Percentiles rank a stretch among this genome's conserved stretches.
Conservation (phyloP, 2,113 vertebrate genomes). For the Petaurus breviceps region DNA sequence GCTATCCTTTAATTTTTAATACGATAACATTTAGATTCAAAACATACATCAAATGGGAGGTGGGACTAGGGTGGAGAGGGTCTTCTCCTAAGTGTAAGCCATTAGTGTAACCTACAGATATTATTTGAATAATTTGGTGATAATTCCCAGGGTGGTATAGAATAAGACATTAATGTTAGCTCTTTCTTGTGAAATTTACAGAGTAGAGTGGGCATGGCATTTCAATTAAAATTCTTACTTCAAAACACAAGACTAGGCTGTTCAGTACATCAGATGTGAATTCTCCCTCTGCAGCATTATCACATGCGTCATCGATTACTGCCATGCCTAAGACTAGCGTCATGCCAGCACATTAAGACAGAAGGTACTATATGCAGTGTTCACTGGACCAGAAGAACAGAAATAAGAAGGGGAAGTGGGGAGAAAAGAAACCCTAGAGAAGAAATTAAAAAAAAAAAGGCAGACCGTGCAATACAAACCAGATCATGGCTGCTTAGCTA, state of each 20-base stretch:
- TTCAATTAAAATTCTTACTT: conserved; percentile 52
- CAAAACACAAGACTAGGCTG: conserved; percentile 62
- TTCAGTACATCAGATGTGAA: conserved; percentile 73
- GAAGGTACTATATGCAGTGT: conserved; percentile 99
- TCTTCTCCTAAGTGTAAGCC: conserved; percentile 42
- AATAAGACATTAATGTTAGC: conserved; percentile 36
- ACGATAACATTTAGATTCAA: conserved; percentile 52
- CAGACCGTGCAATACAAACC: conserved; percentile 99
- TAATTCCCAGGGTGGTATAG: conserved; percentile 46
- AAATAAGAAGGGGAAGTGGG: conserved; percentile 87
- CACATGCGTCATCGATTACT: conserved; percentile 96
- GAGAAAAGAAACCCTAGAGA: conserved; percentile 88
- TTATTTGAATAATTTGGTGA: conserved; percentile 52
- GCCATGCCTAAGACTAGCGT: conserved; percentile 99
- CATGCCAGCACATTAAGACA: conserved; percentile 99
- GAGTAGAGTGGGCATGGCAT: conserved; percentile 70
- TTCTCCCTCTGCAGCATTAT: conserved; percentile 98
- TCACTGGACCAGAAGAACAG: conserved; percentile 96
- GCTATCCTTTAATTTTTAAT: not conserved
- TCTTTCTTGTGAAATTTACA: conserved; percentile 60
- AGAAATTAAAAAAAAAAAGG: conserved; percentile 91
- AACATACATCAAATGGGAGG: conserved; percentile 42
- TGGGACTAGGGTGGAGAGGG: not conserved
- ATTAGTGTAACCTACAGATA: conserved; percentile 26
- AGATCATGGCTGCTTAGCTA: conserved; percentile 99